These are phyloP conservation scores for Eremobia ochroleuca DNA, from an alignment of 2,888 invertebrate genomes.

Conservation along the genomic window DNA sequence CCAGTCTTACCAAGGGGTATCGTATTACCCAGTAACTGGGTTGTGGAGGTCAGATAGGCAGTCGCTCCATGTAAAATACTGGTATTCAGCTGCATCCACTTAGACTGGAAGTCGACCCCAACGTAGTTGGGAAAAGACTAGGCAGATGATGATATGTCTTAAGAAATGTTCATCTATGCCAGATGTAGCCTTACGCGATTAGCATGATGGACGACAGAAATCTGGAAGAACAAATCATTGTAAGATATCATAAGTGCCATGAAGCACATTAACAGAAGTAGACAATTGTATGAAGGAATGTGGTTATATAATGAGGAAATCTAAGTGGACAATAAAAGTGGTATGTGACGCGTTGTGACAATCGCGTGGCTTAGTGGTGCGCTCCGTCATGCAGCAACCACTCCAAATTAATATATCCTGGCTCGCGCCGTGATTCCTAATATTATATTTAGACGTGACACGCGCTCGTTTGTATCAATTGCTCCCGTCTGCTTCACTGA, in stretches of 20 bases:
- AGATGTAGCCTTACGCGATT: slow-evolving; percentile 5
- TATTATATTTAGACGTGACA: slow-evolving; percentile 91
- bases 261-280: slow-evolving; percentile 50
- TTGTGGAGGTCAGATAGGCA: too few relatives aligned
- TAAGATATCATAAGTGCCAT: slow-evolving; percentile 39
- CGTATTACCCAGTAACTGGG: too few relatives aligned
- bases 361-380: slow-evolving; percentile 77
- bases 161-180: neutral
- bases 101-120: too few relatives aligned
- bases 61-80: too few relatives aligned
- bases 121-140: too few relatives aligned
- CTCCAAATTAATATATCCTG: slow-evolving; percentile 91
- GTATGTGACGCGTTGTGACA: slow-evolving; percentile 63
- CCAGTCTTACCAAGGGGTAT: too few relatives aligned
- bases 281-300: slow-evolving; percentile 63
- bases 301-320: slow-evolving; percentile 65
- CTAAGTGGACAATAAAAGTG: slow-evolving; percentile 64
- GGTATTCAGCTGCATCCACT: too few relatives aligned
- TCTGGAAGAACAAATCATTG: slow-evolving; percentile 34
- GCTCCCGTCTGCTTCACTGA: slow-evolving; percentile 89
- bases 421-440: slow-evolving; percentile 91
- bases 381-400: slow-evolving; percentile 85
- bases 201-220: slow-evolving; percentile 21
- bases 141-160: neutral
- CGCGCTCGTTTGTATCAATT: slow-evolving; percentile 91